These are phyloP conservation scores for Serranus cabrilla DNA, from an alignment of 2,797 vertebrate species.

Conservation along the genomic window DNA sequence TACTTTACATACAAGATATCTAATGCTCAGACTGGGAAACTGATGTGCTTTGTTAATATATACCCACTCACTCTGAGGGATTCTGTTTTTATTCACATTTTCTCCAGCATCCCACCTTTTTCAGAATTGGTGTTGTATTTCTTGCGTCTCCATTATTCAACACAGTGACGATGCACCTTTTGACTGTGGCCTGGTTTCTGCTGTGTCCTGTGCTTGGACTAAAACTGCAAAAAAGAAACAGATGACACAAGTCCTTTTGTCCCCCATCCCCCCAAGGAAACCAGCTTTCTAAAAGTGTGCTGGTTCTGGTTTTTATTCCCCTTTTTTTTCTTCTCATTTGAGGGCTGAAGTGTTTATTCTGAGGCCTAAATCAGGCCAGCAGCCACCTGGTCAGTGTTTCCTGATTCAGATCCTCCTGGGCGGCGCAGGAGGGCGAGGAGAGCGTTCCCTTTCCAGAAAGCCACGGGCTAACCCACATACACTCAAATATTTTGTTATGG, in stretches of 20 bases:
- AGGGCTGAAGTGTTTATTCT: slow-evolving; percentile 26
- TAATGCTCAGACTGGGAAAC: too few relatives aligned
- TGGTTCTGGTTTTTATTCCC: slow-evolving; percentile 2
- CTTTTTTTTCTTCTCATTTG: slow-evolving; percentile 1
- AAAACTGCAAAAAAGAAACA: neutral
- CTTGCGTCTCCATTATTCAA: neutral
- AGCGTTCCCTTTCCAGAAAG: slow-evolving; percentile 29
- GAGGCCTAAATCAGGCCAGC: slow-evolving; percentile 42
- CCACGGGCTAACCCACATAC: slow-evolving; percentile 33
- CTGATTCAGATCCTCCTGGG: slow-evolving; percentile 26
- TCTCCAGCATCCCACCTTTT: too few relatives aligned
- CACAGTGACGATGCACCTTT: neutral
- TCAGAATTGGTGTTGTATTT: neutral
- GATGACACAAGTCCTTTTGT: neutral
- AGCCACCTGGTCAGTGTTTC: slow-evolving; percentile 44
- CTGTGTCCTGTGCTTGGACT: neutral
- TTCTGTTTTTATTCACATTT: too few relatives aligned
- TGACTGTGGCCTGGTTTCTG: slow-evolving; percentile 2
- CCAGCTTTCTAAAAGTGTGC: neutral
- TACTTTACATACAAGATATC: too few relatives aligned
- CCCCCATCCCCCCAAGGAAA: neutral
- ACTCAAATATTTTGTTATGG: slow-evolving; percentile 6
- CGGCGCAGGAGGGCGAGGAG: slow-evolving; percentile 13
- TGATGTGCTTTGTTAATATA: too few relatives aligned
- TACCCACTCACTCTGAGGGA: too few relatives aligned